Evolutionary conservation across 2,888 invertebrate genomes (phyloP).

Genomic region (Tenthredo livida): DNA sequence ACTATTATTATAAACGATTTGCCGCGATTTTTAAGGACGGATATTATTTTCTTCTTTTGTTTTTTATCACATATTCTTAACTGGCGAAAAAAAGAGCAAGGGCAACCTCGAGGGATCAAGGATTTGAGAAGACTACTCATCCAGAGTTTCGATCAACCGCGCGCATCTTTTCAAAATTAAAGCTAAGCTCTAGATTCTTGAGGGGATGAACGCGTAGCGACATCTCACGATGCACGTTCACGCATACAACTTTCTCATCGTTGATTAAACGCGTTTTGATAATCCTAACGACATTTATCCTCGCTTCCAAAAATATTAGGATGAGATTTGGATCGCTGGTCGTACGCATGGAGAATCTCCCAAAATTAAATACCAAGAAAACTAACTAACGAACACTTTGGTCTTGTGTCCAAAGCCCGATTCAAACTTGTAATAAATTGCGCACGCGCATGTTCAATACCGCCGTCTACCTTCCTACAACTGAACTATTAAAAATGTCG

Average conservation of each 20-base stretch:
- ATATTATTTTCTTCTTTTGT: neutral
- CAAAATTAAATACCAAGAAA: neutral
- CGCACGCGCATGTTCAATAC: neutral
- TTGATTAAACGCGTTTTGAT: neutral
- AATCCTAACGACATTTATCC: neutral
- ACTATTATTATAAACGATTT: neutral
- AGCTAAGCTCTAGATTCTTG: neutral
- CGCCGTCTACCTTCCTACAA: neutral
- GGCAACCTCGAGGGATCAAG: neutral
- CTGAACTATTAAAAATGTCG: slow-evolving; percentile 69
- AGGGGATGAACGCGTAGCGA: slow-evolving; percentile 18
- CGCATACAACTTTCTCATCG: neutral
- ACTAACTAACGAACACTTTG: neutral
- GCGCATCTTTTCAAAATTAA: slow-evolving; percentile 25
- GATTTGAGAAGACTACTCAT: slow-evolving; percentile 42
- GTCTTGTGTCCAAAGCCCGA: neutral
- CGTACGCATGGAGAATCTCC: neutral
- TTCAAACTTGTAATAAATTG: neutral
- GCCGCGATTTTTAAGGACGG: neutral
- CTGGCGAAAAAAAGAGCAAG: neutral
- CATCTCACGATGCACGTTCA: slow-evolving; percentile 10
- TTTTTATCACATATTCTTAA: neutral
- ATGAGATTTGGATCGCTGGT: neutral
- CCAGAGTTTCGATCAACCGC: neutral
- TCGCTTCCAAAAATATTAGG: neutral